Base-by-base conservation (phyloP, 2,888 invertebrate genomes). In the Lasioglossum vierecki region DNA sequence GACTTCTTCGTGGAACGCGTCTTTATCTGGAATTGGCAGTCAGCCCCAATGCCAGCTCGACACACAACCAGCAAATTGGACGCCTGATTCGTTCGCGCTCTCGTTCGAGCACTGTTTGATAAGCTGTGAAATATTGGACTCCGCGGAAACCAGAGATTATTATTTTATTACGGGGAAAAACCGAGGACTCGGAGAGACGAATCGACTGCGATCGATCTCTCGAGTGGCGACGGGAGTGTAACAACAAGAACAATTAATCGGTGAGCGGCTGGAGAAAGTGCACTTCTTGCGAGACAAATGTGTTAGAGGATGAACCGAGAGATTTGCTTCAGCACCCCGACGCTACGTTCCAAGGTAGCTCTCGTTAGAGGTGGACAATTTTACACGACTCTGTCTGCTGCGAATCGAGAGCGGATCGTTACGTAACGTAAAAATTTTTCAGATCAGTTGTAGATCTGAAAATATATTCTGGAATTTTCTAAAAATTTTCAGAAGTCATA, bases 11-110 rank as follows among this genome's bases (percentile, higher is more conserved):
- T 70, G 76, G 79, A 85, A 89, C 73, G 57, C 80, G 72, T 80
- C 82, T 89, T 80, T 86, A 84, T 83, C 82, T 80, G 80, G 75
- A 85, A 89, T 82, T 87, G 86, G 82, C 86, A 82, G 82, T 63
- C 78, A 18, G 49, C 35, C 72, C 60, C 68, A 76, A 70, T 53
- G 77, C 78, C 39, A 39, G n/a, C 72, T 60, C 41, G 30, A 46
- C 30, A 81, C 79, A 81, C 83, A 81, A 79, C 83, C 76, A 46
- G 80, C 87, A 86, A 87, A 87, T 87, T 87, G 87, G 83, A 83
- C 82, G 68, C 80, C 63, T 72, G 44, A 78, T 80, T 75, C 75
- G 30, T 71, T 46, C 60, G 9, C 26, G 1, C 57, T 49, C 30
- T 44, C 22, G 13, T 22, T 39, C 68, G 35, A 6, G 11, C 66